These are phyloP conservation scores for Polyploca ridens DNA, from an alignment of 2,888 invertebrate genomes.

Conservation along the genomic window DNA sequence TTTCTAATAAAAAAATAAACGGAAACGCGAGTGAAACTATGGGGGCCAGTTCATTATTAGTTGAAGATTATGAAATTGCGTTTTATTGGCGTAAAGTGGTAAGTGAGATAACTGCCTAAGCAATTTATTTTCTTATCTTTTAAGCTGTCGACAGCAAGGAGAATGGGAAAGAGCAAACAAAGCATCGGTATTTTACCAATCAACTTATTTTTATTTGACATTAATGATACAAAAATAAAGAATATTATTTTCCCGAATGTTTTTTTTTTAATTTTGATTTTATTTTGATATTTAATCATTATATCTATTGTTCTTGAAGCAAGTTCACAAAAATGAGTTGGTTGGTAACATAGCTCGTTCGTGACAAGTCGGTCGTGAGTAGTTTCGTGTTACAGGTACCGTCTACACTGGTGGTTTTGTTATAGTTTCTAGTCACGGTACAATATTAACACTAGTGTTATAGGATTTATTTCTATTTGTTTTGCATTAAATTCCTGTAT, in stretches of 20 bases:
- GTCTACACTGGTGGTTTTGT: conserved; percentile 6
- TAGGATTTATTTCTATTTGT: neutral
- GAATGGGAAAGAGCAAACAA: neutral
- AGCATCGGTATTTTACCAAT: too few relatives aligned
- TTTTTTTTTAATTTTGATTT: too few relatives aligned
- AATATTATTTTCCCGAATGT: too few relatives aligned
- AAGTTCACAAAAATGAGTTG: neutral
- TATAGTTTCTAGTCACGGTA: neutral
- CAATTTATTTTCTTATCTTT: neutral
- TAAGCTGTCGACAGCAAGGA: neutral
- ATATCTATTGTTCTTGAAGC: too few relatives aligned
- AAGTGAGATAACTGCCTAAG: neutral
- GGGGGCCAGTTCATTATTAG: too few relatives aligned
- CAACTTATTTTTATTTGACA: too few relatives aligned
- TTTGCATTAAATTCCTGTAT: neutral
- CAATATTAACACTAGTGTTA: neutral
- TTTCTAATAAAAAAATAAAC: too few relatives aligned
- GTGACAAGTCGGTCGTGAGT: neutral
- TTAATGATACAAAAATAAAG: too few relatives aligned
- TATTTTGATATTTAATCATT: too few relatives aligned
- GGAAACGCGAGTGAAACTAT: too few relatives aligned
- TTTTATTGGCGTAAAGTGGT: neutral
- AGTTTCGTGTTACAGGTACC: conserved; percentile 5
- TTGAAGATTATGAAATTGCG: neutral
- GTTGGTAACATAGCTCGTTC: conserved; percentile 1